Percentiles rank a stretch among this genome's conserved stretches.
These are phyloP conservation scores for Dicyrtomina minuta DNA, from an alignment of 2,888 invertebrate genomes.

Conservation along the genomic window DNA sequence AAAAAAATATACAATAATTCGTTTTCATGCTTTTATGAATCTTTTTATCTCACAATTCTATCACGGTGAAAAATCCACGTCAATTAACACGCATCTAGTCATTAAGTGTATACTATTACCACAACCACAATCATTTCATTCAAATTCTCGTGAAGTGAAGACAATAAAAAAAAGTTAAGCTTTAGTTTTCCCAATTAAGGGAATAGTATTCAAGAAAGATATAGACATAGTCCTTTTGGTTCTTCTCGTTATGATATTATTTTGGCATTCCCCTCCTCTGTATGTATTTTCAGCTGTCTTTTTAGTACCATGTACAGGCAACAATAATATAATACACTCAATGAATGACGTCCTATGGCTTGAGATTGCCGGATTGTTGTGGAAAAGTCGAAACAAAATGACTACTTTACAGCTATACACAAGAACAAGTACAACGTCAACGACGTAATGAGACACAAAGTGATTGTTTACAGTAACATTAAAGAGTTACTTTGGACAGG, in stretches of 20 bases:
- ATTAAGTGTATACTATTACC: not conserved
- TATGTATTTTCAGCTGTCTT: no score
- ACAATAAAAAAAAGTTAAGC: not conserved
- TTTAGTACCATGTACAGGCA: no score
- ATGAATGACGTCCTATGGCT: no score
- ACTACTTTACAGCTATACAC: not conserved
- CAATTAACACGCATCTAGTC: not conserved
- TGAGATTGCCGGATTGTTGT: no score
- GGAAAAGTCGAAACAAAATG: not conserved
- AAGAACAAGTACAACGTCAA: no score
- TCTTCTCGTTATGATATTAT: not conserved
- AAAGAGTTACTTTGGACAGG: no score
- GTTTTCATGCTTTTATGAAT: not conserved
- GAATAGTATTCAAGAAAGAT: not conserved
- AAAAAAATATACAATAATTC: not conserved
- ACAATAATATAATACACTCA: no score
- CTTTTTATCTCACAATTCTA: not conserved
- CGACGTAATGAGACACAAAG: no score
- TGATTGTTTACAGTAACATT: no score
- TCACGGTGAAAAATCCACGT: not conserved
- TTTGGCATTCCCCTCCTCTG: no score
- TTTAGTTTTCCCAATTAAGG: slow-evolving; percentile 11
- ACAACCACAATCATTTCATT: no score
- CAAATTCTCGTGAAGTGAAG: not conserved
- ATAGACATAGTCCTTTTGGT: no score